These are phyloP conservation scores for Anticlea derivata DNA, from an alignment of 2,888 invertebrate species.

Conservation along the genomic window DNA sequence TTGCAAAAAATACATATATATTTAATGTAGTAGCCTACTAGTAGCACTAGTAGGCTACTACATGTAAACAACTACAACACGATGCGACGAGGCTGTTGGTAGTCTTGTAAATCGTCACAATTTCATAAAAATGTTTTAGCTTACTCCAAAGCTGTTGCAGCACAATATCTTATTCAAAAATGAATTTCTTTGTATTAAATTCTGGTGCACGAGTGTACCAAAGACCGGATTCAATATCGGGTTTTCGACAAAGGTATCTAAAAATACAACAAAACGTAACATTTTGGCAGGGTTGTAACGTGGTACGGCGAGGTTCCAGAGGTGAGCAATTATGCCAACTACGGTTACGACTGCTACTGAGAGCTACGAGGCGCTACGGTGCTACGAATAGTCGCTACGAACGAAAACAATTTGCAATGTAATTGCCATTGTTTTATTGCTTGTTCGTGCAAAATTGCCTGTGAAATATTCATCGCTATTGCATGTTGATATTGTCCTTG, in stretches of 20 bases:
- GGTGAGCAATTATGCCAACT: constrained; percentile 15
- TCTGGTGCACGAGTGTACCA: neutral
- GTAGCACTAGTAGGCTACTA: too few species aligned
- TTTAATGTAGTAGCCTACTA: too few species aligned
- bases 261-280: constrained; percentile 24
- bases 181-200: too few species aligned
- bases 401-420: constrained; percentile 10
- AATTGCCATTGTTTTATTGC: constrained; percentile 12
- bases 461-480: neutral
- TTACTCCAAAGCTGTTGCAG: too few species aligned
- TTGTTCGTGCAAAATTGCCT: constrained; percentile 1
- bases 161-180: too few species aligned
- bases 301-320: constrained; percentile 10
- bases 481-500: neutral
- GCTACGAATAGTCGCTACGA: constrained; percentile 12
- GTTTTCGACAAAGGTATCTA: constrained; percentile 11
- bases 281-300: constrained; percentile 12
- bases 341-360: constrained; percentile 13
- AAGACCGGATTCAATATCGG: constrained; percentile 13
- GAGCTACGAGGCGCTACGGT: constrained; percentile 16
- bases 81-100: too few species aligned
- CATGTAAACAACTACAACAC: too few species aligned
- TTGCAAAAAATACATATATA: too few species aligned
- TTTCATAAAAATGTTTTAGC: too few species aligned
- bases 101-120: too few species aligned